Evolutionary conservation across 2,797 vertebrate species (phyloP).

Genomic region (Nannoperca obscura): DNA sequence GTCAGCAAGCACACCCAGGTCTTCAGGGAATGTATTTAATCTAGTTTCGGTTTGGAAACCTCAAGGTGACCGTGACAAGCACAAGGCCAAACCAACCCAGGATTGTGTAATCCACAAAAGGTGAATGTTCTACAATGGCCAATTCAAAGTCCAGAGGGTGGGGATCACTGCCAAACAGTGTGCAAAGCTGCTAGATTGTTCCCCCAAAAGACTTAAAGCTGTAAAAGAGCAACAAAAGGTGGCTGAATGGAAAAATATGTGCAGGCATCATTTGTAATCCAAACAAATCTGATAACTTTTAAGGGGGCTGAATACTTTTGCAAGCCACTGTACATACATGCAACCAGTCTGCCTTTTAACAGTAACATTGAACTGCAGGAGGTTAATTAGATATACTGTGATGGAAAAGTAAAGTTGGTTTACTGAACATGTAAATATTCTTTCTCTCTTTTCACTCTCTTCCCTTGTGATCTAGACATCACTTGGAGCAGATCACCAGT

Average conservation of each 20-base stretch:
- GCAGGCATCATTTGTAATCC: too few species aligned
- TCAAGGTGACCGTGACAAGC: neutral
- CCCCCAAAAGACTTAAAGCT: neutral
- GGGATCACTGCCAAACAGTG: too few species aligned
- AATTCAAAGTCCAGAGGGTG: neutral
- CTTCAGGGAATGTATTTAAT: neutral
- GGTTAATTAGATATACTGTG: neutral
- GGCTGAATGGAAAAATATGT: neutral
- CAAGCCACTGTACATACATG: neutral
- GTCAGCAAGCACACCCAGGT: neutral
- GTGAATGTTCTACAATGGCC: neutral
- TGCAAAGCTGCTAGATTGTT: neutral
- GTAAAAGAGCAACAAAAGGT: neutral
- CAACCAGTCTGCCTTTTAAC: neutral
- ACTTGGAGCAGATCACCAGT: conserved; percentile 93
- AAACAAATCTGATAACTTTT: too few species aligned
- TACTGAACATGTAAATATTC: neutral
- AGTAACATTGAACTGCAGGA: neutral
- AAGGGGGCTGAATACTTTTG: neutral
- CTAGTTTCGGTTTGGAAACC: conserved; percentile 1
- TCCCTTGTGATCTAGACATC: conserved; percentile 82
- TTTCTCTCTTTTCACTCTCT: conserved; percentile 40
- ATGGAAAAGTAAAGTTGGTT: conserved; percentile 15
- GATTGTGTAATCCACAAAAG: neutral
- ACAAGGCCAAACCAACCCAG: neutral